These are phyloP conservation scores for Calliphora vomitoria DNA, from an alignment of 2,888 invertebrate species.

Conservation along the genomic window DNA sequence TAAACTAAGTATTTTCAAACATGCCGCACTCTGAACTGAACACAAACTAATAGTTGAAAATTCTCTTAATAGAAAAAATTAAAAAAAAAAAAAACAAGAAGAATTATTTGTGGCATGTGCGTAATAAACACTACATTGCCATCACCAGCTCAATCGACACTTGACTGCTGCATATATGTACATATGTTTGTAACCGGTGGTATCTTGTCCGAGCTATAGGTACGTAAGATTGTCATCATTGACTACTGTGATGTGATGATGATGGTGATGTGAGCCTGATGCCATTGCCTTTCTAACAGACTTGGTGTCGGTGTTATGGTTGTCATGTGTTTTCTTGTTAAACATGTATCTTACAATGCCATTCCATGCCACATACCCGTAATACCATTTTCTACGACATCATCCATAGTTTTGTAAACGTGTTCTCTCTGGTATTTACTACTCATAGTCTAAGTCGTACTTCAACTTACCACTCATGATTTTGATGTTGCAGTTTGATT, in stretches of 20 bases:
- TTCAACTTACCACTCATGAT: constrained; percentile 21
- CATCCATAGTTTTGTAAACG: constrained; percentile 4
- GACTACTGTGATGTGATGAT: constrained; percentile 18
- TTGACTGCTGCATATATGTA: constrained; percentile 32
- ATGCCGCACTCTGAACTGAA: constrained; percentile 19
- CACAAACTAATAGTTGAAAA: constrained; percentile 23
- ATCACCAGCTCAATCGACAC: constrained; percentile 69
- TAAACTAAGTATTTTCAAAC: neutral
- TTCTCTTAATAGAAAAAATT: constrained; percentile 19
- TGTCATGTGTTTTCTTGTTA: constrained; percentile 66
- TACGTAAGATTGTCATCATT: constrained; percentile 21
- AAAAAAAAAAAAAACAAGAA: constrained; percentile 2
- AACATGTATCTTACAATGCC: constrained; percentile 52
- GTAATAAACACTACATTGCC: constrained; percentile 72
- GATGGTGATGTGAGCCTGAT: constrained; percentile 5
- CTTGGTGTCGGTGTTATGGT: constrained; percentile 42
- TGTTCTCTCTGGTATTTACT: constrained; percentile 30
- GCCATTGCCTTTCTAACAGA: constrained; percentile 17
- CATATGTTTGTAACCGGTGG: neutral
- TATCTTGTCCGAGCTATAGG: neutral
- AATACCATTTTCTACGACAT: constrained; percentile 25
- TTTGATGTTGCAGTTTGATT: constrained; percentile 27
- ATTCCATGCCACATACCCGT: neutral
- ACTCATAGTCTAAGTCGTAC: constrained; percentile 19
- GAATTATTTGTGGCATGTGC: constrained; percentile 72